Base-by-base conservation (phyloP, 2,113 vertebrate species). In the Orycteropus afer region DNA sequence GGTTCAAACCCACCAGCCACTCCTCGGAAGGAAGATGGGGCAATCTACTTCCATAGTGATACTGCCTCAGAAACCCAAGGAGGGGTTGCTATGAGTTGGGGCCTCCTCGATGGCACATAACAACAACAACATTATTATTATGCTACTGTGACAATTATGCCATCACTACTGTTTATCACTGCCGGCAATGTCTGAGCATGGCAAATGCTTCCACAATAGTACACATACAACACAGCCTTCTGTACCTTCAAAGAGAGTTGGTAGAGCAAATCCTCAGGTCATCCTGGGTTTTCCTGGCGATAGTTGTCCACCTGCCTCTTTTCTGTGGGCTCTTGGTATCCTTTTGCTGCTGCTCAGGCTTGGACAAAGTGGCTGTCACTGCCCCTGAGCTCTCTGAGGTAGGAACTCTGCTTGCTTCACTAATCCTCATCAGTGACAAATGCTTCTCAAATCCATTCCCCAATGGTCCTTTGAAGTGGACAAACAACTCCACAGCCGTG, bases 381-480 rank as follows among this genome's bases (percentile, higher is more conserved):
- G 86, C n/a, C 53, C 34, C 57, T 12, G 34, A 89, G 80, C 71
- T 73, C 85, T 94, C 89, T n/a, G 83, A 96, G 94, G 95, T 47
- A 57, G 86, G 67, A 53, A 5, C 71, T 90, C 45, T 78, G 86
- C 94, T 73, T 86, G 96, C 91, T 91, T 95, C 94, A 81, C 86
- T 95, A 82, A 93, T 74, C 92, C 82, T 88, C 89, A 92, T 89
- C 93, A 93, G 87, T 97, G 95, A 96, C 85, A 94, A 92, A 94
- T 84, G 1, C 45, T 91, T 88, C 67, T 95, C 88, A 59, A 6
- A 74, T 90, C 55, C 57, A 59, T 83, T 88, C 81, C 76, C 92
- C 63, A 76, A 0, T 55, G 92, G 81, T 55, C 78, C 76, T 90
- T 67, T 92, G 97, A 96, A 95, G 93, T 79, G 80, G 92, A 87